Conservation (phyloP, 2,888 invertebrate species). For the Melangyna quadrimaculata region DNA sequence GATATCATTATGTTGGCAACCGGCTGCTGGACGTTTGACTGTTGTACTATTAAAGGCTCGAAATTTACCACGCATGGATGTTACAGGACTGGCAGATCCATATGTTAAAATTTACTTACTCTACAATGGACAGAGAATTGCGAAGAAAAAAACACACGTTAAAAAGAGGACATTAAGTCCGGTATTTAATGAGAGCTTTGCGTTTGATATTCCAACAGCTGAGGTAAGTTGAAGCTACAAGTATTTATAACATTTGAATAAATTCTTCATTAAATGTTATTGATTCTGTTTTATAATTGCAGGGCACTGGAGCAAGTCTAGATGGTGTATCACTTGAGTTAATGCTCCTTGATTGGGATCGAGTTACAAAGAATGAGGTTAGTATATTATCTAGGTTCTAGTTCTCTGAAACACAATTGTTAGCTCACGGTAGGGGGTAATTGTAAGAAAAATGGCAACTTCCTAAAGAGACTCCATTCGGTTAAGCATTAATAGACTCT, state of each 20-base stretch:
- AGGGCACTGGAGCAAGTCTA: slow-evolving; percentile 80
- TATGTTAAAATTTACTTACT: slow-evolving; percentile 97
- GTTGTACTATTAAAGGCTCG: slow-evolving; percentile 98
- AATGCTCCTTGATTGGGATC: slow-evolving; percentile 94
- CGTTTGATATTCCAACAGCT: slow-evolving; percentile 95
- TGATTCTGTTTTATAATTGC: slow-evolving; percentile 28
- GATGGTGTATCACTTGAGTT: slow-evolving; percentile 81
- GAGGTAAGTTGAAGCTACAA: slow-evolving; percentile 79
- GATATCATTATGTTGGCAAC: slow-evolving; percentile 98
- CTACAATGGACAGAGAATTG: slow-evolving; percentile 98
- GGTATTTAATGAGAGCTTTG: slow-evolving; percentile 99
- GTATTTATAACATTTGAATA: too few relatives aligned
- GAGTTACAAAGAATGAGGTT: slow-evolving; percentile 98
- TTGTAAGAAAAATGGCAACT: too few relatives aligned
- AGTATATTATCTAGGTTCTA: slow-evolving; percentile 72
- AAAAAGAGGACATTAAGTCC: slow-evolving; percentile 98
- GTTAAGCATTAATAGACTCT: too few relatives aligned
- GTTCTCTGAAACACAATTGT: too few relatives aligned
- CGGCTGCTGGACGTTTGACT: slow-evolving; percentile 96
- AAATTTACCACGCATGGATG: slow-evolving; percentile 98
- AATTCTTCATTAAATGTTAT: too few relatives aligned
- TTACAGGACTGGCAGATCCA: slow-evolving; percentile 98
- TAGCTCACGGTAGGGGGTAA: too few relatives aligned
- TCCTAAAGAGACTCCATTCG: too few relatives aligned
- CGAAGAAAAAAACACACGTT: slow-evolving; percentile 99